These are phyloP conservation scores for Drosophila robusta DNA, from an alignment of 2,888 invertebrate species.

Conservation along the genomic window DNA sequence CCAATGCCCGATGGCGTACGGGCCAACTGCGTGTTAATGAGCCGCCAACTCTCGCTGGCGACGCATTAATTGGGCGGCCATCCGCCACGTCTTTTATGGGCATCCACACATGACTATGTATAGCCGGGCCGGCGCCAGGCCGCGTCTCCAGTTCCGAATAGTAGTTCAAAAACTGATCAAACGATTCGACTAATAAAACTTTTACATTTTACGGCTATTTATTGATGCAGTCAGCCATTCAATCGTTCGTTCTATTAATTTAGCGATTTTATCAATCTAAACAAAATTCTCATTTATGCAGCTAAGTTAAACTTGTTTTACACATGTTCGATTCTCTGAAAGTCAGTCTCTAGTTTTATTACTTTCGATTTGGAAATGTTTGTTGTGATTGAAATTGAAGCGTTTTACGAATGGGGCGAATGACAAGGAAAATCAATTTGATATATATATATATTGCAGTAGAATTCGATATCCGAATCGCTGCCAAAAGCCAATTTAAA, in stretches of 20 bases:
- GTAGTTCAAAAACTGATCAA: conserved; percentile 32
- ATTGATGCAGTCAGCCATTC: conserved; percentile 14
- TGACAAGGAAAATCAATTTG: conserved; percentile 49
- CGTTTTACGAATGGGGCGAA: conserved; percentile 45
- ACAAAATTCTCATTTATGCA: conserved; percentile 58
- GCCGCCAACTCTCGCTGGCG: conserved; percentile 71
- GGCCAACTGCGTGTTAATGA: conserved; percentile 73
- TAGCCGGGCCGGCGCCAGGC: conserved; percentile 61
- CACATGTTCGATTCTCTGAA: conserved; percentile 48
- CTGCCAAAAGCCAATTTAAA: conserved; percentile 75
- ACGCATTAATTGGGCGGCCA: conserved; percentile 69
- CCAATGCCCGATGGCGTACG: conserved; percentile 35
- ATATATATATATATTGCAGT: conserved; percentile 47
- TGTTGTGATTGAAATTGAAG: conserved; percentile 52
- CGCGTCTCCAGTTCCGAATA: conserved; percentile 14
- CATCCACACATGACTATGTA: conserved; percentile 55
- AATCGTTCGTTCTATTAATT: conserved; percentile 55
- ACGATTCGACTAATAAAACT: conserved; percentile 54
- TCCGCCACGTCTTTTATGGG: conserved; percentile 60
- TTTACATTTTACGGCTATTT: conserved; percentile 63
- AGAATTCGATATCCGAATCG: conserved; percentile 70
- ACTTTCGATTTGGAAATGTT: conserved; percentile 33
- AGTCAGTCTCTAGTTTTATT: conserved; percentile 24
- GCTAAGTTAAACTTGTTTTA: conserved; percentile 54
- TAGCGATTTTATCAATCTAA: conserved; percentile 59